Conservation (phyloP, 2,797 vertebrate species). For the Loris lydekkerianus region DNA sequence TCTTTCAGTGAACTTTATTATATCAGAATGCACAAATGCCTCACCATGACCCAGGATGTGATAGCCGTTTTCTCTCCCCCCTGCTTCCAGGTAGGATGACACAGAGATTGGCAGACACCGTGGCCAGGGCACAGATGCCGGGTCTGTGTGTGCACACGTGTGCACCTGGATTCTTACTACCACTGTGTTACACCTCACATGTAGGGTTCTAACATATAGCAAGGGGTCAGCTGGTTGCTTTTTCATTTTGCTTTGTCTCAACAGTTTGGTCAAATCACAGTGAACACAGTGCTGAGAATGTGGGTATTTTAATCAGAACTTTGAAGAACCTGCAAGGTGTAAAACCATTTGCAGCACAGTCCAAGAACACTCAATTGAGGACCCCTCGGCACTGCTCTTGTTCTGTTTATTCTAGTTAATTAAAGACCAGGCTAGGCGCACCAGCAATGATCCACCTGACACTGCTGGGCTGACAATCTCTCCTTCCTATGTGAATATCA, state of each 20-base stretch:
- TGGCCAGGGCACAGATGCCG: neutral
- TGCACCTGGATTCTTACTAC: too few species aligned
- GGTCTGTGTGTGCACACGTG: accelerated
- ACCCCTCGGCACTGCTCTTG: neutral
- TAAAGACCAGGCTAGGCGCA: neutral
- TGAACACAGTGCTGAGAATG: neutral
- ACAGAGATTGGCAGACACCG: accelerated
- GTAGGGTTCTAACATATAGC: neutral
- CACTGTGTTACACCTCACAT: accelerated
- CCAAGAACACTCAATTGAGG: neutral
- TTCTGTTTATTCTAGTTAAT: conserved; percentile 22
- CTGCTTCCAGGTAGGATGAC: accelerated
- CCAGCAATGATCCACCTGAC: neutral
- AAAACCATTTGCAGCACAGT: neutral
- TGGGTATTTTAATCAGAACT: conserved; percentile 40
- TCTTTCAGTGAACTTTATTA: neutral
- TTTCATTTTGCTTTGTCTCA: neutral
- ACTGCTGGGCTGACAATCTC: conserved; percentile 14
- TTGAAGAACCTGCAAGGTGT: conserved; percentile 1
- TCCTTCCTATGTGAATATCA: too few species aligned
- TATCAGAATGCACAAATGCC: neutral
- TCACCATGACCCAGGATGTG: accelerated
- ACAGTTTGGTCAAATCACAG: neutral
- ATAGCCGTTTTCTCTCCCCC: too few species aligned
- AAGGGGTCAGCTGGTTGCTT: neutral